phyloP scores from a whole-genome alignment of 2,888 invertebrate genomes.

The Lepeophtheirus nordmannii region DNA sequence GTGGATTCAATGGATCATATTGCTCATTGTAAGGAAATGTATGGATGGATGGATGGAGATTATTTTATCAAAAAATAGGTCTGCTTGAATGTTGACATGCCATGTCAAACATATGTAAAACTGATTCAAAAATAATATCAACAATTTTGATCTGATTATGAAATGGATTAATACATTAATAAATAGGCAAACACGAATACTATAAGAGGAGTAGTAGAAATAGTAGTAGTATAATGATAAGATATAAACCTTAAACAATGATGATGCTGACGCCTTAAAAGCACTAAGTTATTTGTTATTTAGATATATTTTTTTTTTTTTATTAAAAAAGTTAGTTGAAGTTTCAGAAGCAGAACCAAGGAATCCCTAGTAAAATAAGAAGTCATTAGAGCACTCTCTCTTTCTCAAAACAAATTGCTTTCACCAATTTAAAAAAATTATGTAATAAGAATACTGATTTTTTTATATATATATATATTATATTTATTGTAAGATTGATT shows the following conservation, averaged over 20 bases:
- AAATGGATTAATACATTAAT: slow-evolving; percentile 12
- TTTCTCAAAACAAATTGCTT: background rate
- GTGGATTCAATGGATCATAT: no score
- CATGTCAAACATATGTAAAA: no score
- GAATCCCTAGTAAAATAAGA: slow-evolving; percentile 2
- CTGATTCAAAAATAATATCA: no score
- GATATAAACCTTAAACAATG: slow-evolving; percentile 6
- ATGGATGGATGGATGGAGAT: no score
- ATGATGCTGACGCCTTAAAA: background rate
- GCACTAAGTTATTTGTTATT: background rate
- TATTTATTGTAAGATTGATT: background rate
- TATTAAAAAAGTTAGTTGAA: slow-evolving; percentile 2
- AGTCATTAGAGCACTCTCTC: background rate
- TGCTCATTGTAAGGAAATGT: no score
- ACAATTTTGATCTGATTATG: no score
- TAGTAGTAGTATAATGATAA: slow-evolving; percentile 17
- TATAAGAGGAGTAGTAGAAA: background rate
- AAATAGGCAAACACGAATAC: background rate
- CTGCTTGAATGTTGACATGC: no score
- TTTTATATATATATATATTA: background rate
- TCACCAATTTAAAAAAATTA: background rate
- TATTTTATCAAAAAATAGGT: no score
- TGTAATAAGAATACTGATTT: background rate
- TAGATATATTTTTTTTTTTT: background rate
- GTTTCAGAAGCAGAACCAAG: slow-evolving; percentile 8